Conservation (phyloP, 2,113 vertebrate species). For the Oncorhynchus keta region DNA sequence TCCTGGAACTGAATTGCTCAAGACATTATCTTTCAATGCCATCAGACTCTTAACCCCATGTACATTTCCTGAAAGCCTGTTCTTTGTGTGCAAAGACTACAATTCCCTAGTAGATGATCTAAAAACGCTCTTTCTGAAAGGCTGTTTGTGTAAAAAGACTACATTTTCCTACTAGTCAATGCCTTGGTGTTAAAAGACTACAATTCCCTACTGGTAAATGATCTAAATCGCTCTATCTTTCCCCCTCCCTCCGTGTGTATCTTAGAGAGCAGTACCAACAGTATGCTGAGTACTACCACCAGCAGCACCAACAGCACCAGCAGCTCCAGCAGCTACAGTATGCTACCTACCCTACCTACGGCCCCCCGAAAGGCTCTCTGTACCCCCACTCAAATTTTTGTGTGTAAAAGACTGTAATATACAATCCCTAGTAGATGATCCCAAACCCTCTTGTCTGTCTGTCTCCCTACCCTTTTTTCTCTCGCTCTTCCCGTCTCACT, state of each 20-base stretch:
- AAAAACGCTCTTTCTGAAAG: not conserved
- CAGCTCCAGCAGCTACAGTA: not conserved
- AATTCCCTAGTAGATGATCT: not conserved
- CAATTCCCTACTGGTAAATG: not conserved
- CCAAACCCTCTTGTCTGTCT: not conserved
- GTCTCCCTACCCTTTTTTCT: not conserved
- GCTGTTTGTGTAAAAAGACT: too few species aligned
- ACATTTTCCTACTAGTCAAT: not conserved
- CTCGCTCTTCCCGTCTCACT: not conserved
- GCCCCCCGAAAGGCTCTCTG: not conserved
- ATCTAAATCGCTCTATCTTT: not conserved
- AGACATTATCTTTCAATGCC: too few species aligned
- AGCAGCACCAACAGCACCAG: not conserved
- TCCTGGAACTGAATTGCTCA: too few species aligned
- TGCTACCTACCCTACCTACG: not conserved
- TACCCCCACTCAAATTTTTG: too few species aligned
- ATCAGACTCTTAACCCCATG: too few species aligned
- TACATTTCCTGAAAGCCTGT: too few species aligned
- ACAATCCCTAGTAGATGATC: not conserved
- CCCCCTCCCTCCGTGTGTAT: not conserved
- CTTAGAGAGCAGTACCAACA: not conserved
- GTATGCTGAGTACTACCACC: not conserved
- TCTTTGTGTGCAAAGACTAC: not conserved
- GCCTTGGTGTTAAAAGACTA: not conserved
- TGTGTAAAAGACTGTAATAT: too few species aligned